Conservation (phyloP, 2,797 vertebrate species). For the Champsocephalus gunnari region DNA sequence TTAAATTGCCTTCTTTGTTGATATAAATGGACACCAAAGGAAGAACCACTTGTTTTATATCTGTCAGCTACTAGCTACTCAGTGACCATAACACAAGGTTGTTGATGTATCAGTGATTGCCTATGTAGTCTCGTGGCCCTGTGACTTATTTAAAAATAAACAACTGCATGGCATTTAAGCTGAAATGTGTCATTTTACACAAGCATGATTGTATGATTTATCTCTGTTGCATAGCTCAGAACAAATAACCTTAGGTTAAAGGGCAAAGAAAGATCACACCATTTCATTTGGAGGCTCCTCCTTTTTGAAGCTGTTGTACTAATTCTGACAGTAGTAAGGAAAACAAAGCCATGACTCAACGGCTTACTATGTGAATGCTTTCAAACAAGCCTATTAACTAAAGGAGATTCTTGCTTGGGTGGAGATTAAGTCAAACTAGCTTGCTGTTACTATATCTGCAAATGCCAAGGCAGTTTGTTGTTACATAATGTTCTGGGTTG, state of each 20-base stretch:
- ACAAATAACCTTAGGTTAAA: background rate
- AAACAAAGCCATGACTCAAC: background rate
- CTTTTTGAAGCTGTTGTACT: background rate
- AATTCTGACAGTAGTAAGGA: background rate
- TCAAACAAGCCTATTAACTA: conserved; percentile 72
- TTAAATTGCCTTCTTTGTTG: background rate
- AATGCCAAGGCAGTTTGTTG: conserved; percentile 45
- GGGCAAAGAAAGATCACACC: background rate
- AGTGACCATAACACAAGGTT: background rate
- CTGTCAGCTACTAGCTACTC: background rate
- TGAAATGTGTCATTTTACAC: background rate
- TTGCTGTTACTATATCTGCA: conserved; percentile 69
- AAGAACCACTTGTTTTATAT: background rate
- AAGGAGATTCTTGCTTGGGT: conserved; percentile 68
- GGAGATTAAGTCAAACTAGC: conserved; percentile 73
- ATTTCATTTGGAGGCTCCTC: background rate
- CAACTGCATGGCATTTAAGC: background rate
- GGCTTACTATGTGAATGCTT: conserved; percentile 41
- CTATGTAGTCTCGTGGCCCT: background rate
- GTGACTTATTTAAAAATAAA: background rate
- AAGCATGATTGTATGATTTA: background rate
- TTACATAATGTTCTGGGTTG: conserved; percentile 52
- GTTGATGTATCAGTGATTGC: background rate
- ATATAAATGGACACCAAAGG: background rate
- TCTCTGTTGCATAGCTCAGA: background rate